phyloP scores from a whole-genome alignment of 2,797 vertebrate genomes.

The Ispidina picta region DNA sequence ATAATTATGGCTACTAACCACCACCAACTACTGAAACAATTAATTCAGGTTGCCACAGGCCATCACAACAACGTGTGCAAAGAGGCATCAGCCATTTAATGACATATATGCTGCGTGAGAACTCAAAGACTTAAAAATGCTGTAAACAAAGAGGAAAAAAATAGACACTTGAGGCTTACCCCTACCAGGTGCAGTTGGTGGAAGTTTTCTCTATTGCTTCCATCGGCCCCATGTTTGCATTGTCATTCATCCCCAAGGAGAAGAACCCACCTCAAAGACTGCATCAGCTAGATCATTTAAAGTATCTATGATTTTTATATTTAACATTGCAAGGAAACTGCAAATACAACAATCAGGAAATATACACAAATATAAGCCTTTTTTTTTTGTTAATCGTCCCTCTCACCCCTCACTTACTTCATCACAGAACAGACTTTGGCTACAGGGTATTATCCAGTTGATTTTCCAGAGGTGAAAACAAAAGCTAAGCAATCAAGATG shows the following conservation, averaged over 20 bases:
- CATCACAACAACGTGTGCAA: slow-evolving; percentile 56
- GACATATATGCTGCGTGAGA: slow-evolving; percentile 42
- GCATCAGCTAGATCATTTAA: not conserved
- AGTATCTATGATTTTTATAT: not conserved
- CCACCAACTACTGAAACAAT: slow-evolving; percentile 67
- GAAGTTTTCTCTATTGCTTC: not conserved
- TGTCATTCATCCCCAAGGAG: rapidly evolving
- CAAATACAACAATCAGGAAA: not conserved
- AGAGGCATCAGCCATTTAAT: slow-evolving; percentile 54
- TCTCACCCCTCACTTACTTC: not conserved
- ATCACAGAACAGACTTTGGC: not conserved
- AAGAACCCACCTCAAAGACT: not conserved
- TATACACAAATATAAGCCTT: not conserved
- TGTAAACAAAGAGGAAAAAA: slow-evolving; percentile 35
- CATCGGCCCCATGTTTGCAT: rapidly evolving
- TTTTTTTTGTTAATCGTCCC: not conserved
- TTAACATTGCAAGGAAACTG: not conserved
- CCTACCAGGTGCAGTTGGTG: not conserved
- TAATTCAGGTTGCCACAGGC: slow-evolving; percentile 69
- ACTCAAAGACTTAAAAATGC: slow-evolving; percentile 28
- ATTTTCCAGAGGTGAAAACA: slow-evolving; percentile 67
- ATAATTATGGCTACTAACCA: slow-evolving; percentile 63
- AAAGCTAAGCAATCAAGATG: slow-evolving; percentile 76
- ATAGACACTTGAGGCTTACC: not conserved
- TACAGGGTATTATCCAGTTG: slow-evolving; percentile 54